Percentiles rank a stretch among this genome's conserved stretches.
Evolutionary conservation across 2,888 invertebrate species (phyloP).

Genomic region (Spilosoma lubricipeda): DNA sequence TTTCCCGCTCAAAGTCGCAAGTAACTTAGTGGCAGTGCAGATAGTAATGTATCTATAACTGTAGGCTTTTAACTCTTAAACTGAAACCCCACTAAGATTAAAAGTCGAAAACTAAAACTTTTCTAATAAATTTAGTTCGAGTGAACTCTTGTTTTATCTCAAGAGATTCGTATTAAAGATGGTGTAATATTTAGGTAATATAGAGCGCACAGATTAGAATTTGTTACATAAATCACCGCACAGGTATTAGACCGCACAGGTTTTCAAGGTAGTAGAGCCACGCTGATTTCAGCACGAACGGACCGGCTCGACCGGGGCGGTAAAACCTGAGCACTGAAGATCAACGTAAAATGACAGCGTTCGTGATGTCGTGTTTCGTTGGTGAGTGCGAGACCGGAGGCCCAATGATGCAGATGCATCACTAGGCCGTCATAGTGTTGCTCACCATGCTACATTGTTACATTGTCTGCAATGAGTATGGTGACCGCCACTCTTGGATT

Average conservation of each 20-base stretch:
- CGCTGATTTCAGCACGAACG: too few relatives aligned
- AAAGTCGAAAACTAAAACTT: background rate
- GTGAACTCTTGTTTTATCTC: background rate
- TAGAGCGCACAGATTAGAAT: background rate
- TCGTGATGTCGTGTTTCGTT: too few relatives aligned
- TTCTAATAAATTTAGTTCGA: background rate
- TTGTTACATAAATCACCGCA: background rate
- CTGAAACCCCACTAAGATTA: background rate
- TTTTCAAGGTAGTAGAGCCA: too few relatives aligned
- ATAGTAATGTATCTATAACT: background rate
- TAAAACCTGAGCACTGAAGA: too few relatives aligned
- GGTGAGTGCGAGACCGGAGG: too few relatives aligned
- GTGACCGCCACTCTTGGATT: too few relatives aligned
- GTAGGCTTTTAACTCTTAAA: background rate
- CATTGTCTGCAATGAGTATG: too few relatives aligned
- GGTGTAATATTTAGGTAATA: background rate
- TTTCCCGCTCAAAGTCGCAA: background rate
- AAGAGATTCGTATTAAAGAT: background rate
- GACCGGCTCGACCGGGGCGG: too few relatives aligned
- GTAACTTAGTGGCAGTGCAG: background rate
- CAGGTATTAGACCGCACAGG: background rate
- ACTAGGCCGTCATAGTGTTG: too few relatives aligned
- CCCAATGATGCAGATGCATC: too few relatives aligned
- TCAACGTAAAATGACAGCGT: too few relatives aligned
- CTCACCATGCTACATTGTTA: too few relatives aligned